phyloP scores from a whole-genome alignment of 2,113 vertebrate genomes.

The Myrmecobius fasciatus region DNA sequence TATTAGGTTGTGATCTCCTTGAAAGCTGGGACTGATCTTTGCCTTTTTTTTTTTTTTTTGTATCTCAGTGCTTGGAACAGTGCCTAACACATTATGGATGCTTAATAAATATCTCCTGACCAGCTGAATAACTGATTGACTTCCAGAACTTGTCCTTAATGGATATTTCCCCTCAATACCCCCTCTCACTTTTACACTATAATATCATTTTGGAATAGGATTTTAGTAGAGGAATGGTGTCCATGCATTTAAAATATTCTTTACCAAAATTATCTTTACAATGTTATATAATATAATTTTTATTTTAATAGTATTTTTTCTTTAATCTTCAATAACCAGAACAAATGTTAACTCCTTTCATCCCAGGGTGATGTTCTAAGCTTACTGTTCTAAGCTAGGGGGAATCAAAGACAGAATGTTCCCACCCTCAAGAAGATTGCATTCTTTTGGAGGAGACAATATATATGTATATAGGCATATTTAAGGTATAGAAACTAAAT shows the following conservation, averaged over 20 bases:
- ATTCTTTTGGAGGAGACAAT: too few species aligned
- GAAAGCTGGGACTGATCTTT: too few species aligned
- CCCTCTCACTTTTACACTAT: background rate
- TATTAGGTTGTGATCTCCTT: too few species aligned
- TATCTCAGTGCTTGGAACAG: background rate
- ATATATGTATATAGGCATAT: too few species aligned
- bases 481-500: too few species aligned
- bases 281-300: slow-evolving; percentile 2
- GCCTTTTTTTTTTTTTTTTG: too few species aligned
- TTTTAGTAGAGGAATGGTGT: background rate
- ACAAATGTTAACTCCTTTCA: too few species aligned
- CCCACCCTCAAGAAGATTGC: too few species aligned
- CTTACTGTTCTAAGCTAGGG: too few species aligned
- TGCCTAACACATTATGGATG: background rate
- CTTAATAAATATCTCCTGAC: background rate
- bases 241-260: background rate
- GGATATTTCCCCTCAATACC: background rate
- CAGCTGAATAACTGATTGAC: background rate
- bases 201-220: background rate
- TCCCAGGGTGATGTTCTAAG: too few species aligned
- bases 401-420: too few species aligned
- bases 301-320: background rate
- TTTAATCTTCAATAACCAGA: too few species aligned
- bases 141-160: background rate
- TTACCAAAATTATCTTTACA: background rate